Conservation (phyloP, 2,888 invertebrate species). For the Rhingia campestris region DNA sequence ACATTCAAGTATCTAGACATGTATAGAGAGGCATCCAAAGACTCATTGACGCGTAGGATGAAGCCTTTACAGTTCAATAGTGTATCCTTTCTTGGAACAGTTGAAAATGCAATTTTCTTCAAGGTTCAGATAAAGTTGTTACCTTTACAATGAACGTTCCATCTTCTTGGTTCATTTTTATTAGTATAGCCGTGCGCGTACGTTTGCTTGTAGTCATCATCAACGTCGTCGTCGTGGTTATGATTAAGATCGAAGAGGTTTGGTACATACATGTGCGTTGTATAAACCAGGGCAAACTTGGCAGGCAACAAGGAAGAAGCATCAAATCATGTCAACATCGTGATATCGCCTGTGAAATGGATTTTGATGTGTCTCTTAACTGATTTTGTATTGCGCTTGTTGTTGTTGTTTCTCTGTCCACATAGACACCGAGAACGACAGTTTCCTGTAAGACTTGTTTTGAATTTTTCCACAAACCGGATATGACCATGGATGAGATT, state of each 20-base stretch:
- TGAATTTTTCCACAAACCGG: slow-evolving; percentile 57
- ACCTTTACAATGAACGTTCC: slow-evolving; percentile 36
- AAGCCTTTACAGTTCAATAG: too few species aligned
- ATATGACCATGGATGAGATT: slow-evolving; percentile 62
- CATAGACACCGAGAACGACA: slow-evolving; percentile 33
- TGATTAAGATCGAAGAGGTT: slow-evolving; percentile 66
- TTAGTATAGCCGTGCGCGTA: slow-evolving; percentile 29
- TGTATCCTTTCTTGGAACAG: slow-evolving; percentile 1
- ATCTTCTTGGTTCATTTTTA: slow-evolving; percentile 50
- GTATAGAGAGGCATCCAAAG: slow-evolving; percentile 1
- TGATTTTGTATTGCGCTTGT: slow-evolving; percentile 43
- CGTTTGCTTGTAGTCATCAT: too few species aligned
- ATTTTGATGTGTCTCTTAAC: slow-evolving; percentile 73
- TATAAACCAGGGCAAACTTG: slow-evolving; percentile 35
- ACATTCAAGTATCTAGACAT: slow-evolving; percentile 41
- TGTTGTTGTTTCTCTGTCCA: slow-evolving; percentile 8
- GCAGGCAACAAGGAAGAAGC: slow-evolving; percentile 65
- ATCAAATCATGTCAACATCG: slow-evolving; percentile 73
- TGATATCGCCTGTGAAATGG: slow-evolving; percentile 71
- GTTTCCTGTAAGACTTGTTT: slow-evolving; percentile 73
- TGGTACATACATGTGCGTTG: background rate
- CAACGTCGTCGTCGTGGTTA: slow-evolving; percentile 18
- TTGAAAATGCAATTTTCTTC: slow-evolving; percentile 63
- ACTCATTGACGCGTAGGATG: slow-evolving; percentile 61
- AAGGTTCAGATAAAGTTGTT: slow-evolving; percentile 63